These are phyloP conservation scores for Symphodus melops DNA, from an alignment of 2,113 vertebrate genomes.

Conservation along the genomic window DNA sequence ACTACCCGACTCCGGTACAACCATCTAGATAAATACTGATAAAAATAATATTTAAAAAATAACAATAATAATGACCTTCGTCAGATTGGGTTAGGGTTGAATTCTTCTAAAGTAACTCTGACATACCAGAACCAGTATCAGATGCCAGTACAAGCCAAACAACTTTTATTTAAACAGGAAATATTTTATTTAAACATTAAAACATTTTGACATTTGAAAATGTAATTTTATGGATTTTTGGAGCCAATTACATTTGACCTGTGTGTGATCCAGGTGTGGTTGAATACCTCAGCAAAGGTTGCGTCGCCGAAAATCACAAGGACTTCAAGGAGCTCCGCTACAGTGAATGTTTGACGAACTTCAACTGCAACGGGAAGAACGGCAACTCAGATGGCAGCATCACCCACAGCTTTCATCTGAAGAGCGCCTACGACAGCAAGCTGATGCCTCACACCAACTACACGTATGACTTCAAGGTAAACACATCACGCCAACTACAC, in stretches of 20 bases:
- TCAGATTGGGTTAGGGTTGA: too few relatives aligned
- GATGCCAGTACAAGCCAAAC: too few relatives aligned
- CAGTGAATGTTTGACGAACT: slow-evolving; percentile 97
- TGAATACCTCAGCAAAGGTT: slow-evolving; percentile 96
- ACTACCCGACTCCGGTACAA: slow-evolving; percentile 95
- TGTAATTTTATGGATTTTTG: too few relatives aligned
- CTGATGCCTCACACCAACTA: slow-evolving; percentile 99
- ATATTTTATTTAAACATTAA: too few relatives aligned
- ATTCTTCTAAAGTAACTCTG: too few relatives aligned
- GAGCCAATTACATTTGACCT: not conserved
- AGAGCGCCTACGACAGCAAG: slow-evolving; percentile 97
- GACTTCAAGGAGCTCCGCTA: slow-evolving; percentile 99
- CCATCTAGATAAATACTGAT: not conserved
- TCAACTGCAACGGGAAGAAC: slow-evolving; percentile 95
- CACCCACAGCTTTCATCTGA: slow-evolving; percentile 97
- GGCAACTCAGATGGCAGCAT: slow-evolving; percentile 93
- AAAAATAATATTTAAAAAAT: not conserved
- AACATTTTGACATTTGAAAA: too few relatives aligned
- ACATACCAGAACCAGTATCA: too few relatives aligned
- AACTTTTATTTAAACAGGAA: too few relatives aligned
- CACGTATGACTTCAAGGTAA: slow-evolving; percentile 99
- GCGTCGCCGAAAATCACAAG: slow-evolving; percentile 98
- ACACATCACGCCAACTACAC: slow-evolving; percentile 98
- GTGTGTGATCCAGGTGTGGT: slow-evolving; percentile 89
- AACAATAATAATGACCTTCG: too few relatives aligned